These are phyloP conservation scores for Sylvietta virens DNA, from an alignment of 2,113 vertebrate species.

Conservation along the genomic window DNA sequence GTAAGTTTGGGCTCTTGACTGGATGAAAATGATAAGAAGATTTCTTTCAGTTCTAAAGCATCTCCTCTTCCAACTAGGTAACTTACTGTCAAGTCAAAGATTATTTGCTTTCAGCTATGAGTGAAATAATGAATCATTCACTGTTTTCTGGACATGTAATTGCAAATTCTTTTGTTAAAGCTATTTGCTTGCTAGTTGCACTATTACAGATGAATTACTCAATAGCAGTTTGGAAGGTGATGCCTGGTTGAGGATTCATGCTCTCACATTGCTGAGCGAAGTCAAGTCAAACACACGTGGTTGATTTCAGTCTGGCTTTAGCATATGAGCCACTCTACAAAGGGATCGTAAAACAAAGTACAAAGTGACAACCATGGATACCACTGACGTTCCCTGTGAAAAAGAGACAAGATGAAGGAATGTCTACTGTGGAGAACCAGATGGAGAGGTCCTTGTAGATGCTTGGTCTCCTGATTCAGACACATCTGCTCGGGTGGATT, in stretches of 20 bases:
- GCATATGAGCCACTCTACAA: conserved; percentile 43
- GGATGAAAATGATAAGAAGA: background rate
- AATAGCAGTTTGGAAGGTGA: background rate
- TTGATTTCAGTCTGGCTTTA: conserved; percentile 16
- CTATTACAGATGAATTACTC: conserved; percentile 54
- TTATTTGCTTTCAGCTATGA: conserved; percentile 33
- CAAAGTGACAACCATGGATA: background rate
- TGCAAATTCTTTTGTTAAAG: conserved; percentile 27
- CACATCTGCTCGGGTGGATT: conserved; percentile 8
- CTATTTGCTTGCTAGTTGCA: conserved; percentile 25
- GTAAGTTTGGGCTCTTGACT: background rate
- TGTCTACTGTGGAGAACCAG: conserved; percentile 36
- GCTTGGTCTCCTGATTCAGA: conserved; percentile 1
- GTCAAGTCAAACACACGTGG: conserved; percentile 31
- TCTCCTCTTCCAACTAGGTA: background rate
- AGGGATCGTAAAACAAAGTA: conserved; percentile 42
- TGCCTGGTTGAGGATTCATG: conserved; percentile 25
- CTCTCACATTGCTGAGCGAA: background rate
- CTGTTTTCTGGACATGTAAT: conserved; percentile 22
- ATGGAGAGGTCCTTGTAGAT: conserved; percentile 42
- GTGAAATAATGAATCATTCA: conserved; percentile 47
- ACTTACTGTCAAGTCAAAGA: background rate
- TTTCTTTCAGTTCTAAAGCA: conserved; percentile 20
- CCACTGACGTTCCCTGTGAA: background rate
- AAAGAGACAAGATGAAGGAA: conserved; percentile 31